Base-by-base conservation (phyloP, 1,140 invertebrate species). In the Batillaria attramentaria region DNA sequence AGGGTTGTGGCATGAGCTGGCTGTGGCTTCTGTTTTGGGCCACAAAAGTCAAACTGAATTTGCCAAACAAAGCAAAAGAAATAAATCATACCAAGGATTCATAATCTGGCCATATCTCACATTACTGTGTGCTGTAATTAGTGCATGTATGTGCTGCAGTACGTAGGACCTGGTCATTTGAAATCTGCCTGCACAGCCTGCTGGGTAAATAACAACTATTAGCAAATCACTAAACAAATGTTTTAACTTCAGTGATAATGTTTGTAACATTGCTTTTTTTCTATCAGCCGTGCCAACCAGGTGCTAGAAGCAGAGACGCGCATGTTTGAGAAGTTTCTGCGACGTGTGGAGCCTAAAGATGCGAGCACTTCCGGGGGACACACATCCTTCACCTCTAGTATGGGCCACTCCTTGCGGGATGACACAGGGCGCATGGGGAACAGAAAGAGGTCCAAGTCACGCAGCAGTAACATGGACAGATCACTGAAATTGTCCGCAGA, bases 301-400 rank as follows among this genome's bases (percentile, higher is more conserved):
- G 89, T 90, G 20, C 86, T 91, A 54, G 80, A 81, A 42, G 84
- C 86, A 73, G 90, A 91, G 78, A 91, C 90, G 33, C 84, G 88
- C 60, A 91, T 91, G 87, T 91, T 91, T 87, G 90, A 91, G 73
- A 91, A 90, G 79, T 91, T 85, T 81, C 85, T 90, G 46, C 89
- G 89, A 75, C 84, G 88, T 79, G 86, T 88, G 75, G 90, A 91
- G 69, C 87, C 88, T 41, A 89, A 88, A 73, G 87, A 89, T 62
- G 33, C 70, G 4, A 42, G 41, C 28, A 50, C 3, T 54, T 1
- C 50, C 46, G 28, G 73, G 78, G 6, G 20, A 24, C 6, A 73
- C n/a, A 18, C 35, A 66, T 16, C 62, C 72, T 37, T 79, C 24
- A 41, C 76, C 39, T 18, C 77, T 28, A 78, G 73, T 13, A 6